phyloP scores from a whole-genome alignment of 2,113 vertebrate genomes.

The Erinaceus europaeus region DNA sequence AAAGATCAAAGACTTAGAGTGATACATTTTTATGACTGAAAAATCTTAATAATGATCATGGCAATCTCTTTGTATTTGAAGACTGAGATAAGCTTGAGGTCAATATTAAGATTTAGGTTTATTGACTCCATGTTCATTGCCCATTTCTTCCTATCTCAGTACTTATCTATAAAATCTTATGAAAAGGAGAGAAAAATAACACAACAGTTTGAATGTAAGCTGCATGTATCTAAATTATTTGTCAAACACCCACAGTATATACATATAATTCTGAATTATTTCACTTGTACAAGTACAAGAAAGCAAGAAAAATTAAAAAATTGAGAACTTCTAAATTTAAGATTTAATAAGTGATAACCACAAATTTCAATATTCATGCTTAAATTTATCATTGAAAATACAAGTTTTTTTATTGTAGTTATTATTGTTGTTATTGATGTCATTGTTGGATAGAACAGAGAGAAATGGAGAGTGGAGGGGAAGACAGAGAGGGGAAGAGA shows the following conservation, averaged over 20 bases:
- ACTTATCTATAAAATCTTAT: neutral
- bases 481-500: too few species aligned
- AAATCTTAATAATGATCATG: neutral
- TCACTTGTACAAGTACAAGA: neutral
- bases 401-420: too few species aligned
- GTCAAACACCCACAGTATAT: neutral
- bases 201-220: neutral
- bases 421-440: too few species aligned
- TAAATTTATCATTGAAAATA: neutral
- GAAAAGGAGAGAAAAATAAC: neutral
- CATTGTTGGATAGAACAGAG: too few species aligned
- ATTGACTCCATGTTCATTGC: neutral
- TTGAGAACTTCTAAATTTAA: neutral
- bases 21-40: neutral
- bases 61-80: neutral
- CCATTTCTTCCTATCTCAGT: neutral
- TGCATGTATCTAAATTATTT: neutral
- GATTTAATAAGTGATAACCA: neutral
- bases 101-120: neutral
- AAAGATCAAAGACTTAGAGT: neutral
- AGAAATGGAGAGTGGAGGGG: too few species aligned
- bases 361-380: neutral
- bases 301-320: neutral
- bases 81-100: neutral
- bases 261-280: neutral